These are phyloP conservation scores for Notolabrus celidotus DNA, from an alignment of 2,797 vertebrate genomes.

Conservation along the genomic window DNA sequence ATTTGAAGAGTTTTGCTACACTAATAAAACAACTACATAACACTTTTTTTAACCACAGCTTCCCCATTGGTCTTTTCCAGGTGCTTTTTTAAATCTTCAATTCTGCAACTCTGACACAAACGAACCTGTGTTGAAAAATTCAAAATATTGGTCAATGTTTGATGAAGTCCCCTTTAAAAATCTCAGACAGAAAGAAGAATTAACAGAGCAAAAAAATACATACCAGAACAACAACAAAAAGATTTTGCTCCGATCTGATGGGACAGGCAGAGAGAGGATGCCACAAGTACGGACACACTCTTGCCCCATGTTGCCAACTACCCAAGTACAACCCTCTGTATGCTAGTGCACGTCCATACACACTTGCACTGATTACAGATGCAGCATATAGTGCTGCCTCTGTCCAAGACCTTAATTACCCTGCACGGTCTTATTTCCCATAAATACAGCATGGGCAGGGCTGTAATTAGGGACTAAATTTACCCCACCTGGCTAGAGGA, in stretches of 20 bases:
- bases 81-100: too few species aligned
- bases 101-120: too few species aligned
- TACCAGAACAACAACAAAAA: conserved; percentile 22
- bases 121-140: too few species aligned
- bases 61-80: neutral
- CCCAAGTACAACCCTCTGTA: conserved; percentile 59
- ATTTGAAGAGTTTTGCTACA: neutral
- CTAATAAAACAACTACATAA: neutral
- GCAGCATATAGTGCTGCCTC: conserved; percentile 63
- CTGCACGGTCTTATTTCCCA: conserved; percentile 73
- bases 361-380: conserved; percentile 77
- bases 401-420: conserved; percentile 81
- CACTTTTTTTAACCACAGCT: neutral
- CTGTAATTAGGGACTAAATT: conserved; percentile 81
- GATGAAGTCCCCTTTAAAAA: too few species aligned
- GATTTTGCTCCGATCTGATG: neutral
- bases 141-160: too few species aligned
- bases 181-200: neutral
- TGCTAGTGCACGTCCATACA: conserved; percentile 45
- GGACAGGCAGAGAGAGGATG: conserved; percentile 31
- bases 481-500: conserved; percentile 78
- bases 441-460: conserved; percentile 76
- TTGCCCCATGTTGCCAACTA: conserved; percentile 42
- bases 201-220: too few species aligned
- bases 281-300: conserved; percentile 50